Evolutionary conservation across 2,888 invertebrate species (phyloP).

Genomic region (Euphydryas editha): DNA sequence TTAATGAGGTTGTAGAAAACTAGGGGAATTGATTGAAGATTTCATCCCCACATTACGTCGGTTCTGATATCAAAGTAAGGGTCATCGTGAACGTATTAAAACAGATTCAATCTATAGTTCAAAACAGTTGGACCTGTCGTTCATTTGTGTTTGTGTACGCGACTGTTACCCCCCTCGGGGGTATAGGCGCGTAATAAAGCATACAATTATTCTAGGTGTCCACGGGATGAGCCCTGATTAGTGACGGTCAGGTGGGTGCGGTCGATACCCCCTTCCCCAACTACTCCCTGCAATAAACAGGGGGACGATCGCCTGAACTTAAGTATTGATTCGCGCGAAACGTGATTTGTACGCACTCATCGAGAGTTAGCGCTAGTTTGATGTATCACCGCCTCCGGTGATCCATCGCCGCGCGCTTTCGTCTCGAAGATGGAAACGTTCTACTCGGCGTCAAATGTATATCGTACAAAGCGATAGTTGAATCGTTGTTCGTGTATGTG

Average conservation of each 20-base stretch:
- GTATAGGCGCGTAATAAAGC: slow-evolving; percentile 13
- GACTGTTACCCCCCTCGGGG: slow-evolving; percentile 21
- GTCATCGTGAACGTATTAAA: slow-evolving; percentile 25
- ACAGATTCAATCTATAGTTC: slow-evolving; percentile 24
- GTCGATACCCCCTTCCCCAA: slow-evolving; percentile 66
- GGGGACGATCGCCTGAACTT: slow-evolving; percentile 83
- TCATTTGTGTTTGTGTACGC: slow-evolving; percentile 41
- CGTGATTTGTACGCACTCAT: slow-evolving; percentile 84
- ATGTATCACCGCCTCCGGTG: slow-evolving; percentile 1
- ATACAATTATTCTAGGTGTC: slow-evolving; percentile 81
- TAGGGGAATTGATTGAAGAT: slow-evolving; percentile 12
- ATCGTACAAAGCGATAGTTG: slow-evolving; percentile 37
- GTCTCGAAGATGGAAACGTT: not conserved
- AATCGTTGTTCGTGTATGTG: slow-evolving; percentile 49
- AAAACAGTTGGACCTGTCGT: slow-evolving; percentile 22
- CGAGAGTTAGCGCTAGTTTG: slow-evolving; percentile 73
- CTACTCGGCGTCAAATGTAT: slow-evolving; percentile 46
- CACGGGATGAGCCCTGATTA: slow-evolving; percentile 83
- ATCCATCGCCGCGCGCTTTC: slow-evolving; percentile 23
- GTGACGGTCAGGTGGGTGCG: slow-evolving; percentile 81
- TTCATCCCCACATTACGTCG: slow-evolving; percentile 17
- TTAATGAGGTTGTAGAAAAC: slow-evolving; percentile 13
- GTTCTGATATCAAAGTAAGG: slow-evolving; percentile 32
- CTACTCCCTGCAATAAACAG: slow-evolving; percentile 76
- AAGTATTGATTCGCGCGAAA: slow-evolving; percentile 84